Evolutionary conservation across 2,888 invertebrate genomes (phyloP).

Genomic region (Odontomyia ornata): DNA sequence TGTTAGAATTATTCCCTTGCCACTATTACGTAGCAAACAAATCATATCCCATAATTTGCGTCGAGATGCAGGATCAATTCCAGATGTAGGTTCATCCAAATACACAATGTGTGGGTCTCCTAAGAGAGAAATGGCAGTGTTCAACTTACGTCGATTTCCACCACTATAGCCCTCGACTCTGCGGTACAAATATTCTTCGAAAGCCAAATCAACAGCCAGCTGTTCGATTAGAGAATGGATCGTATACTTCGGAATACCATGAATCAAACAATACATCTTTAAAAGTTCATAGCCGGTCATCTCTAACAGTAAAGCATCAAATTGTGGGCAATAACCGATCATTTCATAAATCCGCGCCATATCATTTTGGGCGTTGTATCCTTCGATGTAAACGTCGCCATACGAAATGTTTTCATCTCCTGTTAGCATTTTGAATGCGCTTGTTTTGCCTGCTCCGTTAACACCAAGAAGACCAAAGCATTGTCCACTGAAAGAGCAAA

Average conservation of each 20-base stretch:
- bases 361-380: constrained; percentile 64
- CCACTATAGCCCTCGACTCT: constrained; percentile 69
- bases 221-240: constrained; percentile 59
- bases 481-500: constrained; percentile 65
- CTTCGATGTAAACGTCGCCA: constrained; percentile 73
- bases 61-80: constrained; percentile 77
- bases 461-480: constrained; percentile 80
- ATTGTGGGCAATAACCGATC: constrained; percentile 72
- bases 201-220: constrained; percentile 68
- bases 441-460: constrained; percentile 83
- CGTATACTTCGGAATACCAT: constrained; percentile 64
- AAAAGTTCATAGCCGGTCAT: constrained; percentile 73
- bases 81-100: constrained; percentile 69
- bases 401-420: constrained; percentile 76
- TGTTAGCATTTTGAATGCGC: constrained; percentile 84
- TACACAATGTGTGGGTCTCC: constrained; percentile 74
- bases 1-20: constrained; percentile 79
- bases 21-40: constrained; percentile 71
- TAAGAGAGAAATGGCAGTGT: constrained; percentile 75
- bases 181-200: constrained; percentile 70
- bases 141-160: constrained; percentile 76
- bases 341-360: constrained; percentile 67
- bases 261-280: constrained; percentile 69
- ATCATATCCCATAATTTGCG: constrained; percentile 82
- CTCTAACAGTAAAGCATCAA: constrained; percentile 72